Conservation (phyloP, 2,888 invertebrate species). For the Eilema caniola region DNA sequence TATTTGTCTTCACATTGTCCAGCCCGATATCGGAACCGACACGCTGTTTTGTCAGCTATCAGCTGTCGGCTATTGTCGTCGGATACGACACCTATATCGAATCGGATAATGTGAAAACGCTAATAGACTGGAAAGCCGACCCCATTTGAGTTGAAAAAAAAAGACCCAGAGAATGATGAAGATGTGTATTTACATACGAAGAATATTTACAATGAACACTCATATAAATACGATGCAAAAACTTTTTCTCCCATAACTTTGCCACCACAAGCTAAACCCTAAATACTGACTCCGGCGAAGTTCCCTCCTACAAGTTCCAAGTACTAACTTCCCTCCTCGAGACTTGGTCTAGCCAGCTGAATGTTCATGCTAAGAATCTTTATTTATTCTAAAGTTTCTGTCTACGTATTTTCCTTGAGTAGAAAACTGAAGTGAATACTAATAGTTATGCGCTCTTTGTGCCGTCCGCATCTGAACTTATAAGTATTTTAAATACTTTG, state of each 20-base stretch:
- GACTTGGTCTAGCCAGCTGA: conserved; percentile 34
- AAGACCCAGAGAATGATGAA: no score
- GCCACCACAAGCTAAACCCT: conserved; percentile 21
- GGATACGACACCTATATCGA: no score
- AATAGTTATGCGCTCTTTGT: neutral
- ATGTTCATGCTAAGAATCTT: conserved; percentile 34
- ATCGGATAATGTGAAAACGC: no score
- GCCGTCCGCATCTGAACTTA: neutral
- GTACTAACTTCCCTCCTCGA: conserved; percentile 32
- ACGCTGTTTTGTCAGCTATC: no score
- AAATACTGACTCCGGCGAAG: conserved; percentile 31
- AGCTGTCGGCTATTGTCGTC: no score
- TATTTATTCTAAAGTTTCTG: conserved; percentile 18
- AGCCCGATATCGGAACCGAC: no score
- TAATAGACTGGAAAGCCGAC: no score
- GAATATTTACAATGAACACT: neutral
- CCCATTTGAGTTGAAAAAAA: no score
- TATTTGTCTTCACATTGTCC: no score
- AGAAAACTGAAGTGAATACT: neutral
- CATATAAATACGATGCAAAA: neutral
- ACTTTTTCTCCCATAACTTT: neutral
- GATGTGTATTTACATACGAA: no score
- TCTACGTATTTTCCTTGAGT: neutral
- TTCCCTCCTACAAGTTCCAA: conserved; percentile 31
- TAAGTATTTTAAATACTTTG: no score